Conservation (phyloP, 2,113 vertebrate genomes). For the Forbesichthys papilliferus region DNA sequence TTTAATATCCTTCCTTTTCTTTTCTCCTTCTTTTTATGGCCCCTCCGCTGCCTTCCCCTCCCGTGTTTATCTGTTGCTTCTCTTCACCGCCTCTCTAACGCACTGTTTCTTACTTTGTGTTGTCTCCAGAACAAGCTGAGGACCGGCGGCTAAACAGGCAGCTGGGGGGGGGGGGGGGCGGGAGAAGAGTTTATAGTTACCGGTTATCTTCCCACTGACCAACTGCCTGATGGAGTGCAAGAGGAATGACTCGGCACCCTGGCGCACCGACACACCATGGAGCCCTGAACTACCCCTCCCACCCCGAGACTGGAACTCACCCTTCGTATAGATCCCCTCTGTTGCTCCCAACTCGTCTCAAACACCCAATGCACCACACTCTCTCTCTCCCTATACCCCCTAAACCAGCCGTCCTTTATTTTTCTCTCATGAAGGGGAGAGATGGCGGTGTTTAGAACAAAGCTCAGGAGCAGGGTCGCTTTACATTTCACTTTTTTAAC, state of each 20-base stretch:
- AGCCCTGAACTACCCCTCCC: slow-evolving; percentile 27
- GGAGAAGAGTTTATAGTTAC: slow-evolving; percentile 53
- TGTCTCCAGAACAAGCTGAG: slow-evolving; percentile 73
- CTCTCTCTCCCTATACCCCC: too few relatives aligned
- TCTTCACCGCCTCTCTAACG: slow-evolving; percentile 10
- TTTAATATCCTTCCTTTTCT: slow-evolving; percentile 24
- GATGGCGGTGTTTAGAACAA: background rate
- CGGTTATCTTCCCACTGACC: slow-evolving; percentile 50
- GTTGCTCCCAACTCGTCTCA: too few relatives aligned
- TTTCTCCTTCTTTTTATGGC: slow-evolving; percentile 5
- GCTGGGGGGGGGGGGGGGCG: background rate
- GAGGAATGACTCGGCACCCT: slow-evolving; percentile 58
- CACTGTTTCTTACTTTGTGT: slow-evolving; percentile 25
- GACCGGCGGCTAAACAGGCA: slow-evolving; percentile 69
- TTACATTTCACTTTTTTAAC: background rate
- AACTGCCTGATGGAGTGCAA: slow-evolving; percentile 18
- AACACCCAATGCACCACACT: too few relatives aligned
- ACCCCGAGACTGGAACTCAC: slow-evolving; percentile 3
- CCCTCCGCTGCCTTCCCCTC: background rate
- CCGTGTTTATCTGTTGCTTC: background rate
- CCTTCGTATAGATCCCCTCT: too few relatives aligned
- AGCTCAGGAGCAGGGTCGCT: background rate
- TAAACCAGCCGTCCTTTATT: too few relatives aligned
- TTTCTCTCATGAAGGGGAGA: background rate
- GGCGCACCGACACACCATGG: slow-evolving; percentile 42